Evolutionary conservation across 2,797 vertebrate genomes (phyloP).

Genomic region (Xenentodon cancila): DNA sequence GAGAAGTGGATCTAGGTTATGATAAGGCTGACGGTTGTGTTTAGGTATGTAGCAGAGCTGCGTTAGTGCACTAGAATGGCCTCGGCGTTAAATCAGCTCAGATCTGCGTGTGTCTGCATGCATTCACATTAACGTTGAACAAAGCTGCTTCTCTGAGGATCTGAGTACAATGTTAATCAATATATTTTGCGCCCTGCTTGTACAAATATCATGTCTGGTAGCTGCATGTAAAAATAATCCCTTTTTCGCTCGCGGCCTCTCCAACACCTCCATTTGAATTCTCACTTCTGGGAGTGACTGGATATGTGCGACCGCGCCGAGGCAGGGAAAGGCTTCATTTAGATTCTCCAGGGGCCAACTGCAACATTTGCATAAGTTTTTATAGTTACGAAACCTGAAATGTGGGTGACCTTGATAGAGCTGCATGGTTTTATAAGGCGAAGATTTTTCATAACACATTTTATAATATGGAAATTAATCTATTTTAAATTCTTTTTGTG

Average conservation of each 20-base stretch:
- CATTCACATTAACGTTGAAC: background rate
- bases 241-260: background rate
- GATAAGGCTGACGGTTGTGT: background rate
- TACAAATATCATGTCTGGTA: background rate
- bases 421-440: constrained; percentile 61
- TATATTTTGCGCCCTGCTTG: background rate
- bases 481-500: constrained; percentile 4
- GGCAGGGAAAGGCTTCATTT: background rate
- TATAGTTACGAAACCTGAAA: constrained; percentile 66
- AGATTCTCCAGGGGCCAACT: constrained; percentile 14
- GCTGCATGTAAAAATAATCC: background rate
- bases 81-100: constrained; percentile 31
- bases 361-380: constrained; percentile 59
- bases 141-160: background rate
- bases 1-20: constrained; percentile 1
- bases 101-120: constrained; percentile 4
- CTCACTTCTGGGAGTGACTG: constrained; percentile 2
- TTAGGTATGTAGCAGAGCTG: background rate
- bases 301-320: too few relatives aligned
- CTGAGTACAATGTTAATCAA: background rate
- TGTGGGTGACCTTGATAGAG: constrained; percentile 71
- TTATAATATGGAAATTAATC: constrained; percentile 25
- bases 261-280: background rate
- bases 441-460: constrained; percentile 32
- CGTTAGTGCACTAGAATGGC: background rate